phyloP scores from a whole-genome alignment of 1,140 invertebrate species.

The Sitophilus oryzae region DNA sequence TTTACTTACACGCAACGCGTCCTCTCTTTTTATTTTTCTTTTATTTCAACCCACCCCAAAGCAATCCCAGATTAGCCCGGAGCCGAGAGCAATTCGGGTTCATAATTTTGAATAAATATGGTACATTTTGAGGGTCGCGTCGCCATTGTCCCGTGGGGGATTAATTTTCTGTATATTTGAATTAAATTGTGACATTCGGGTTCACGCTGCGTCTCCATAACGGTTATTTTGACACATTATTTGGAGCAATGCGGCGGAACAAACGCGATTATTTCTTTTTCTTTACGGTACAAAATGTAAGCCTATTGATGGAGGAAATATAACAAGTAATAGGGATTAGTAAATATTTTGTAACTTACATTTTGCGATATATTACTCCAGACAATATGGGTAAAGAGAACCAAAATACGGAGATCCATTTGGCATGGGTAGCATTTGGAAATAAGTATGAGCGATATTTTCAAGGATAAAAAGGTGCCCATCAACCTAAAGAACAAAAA shows the following conservation, averaged over 20 bases:
- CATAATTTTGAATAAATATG: constrained; percentile 4
- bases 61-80: neutral
- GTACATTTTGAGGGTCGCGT: neutral
- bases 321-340: too few relatives aligned
- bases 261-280: neutral
- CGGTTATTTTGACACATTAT: constrained; percentile 5
- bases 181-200: constrained; percentile 7
- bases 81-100: neutral
- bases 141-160: neutral
- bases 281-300: too few relatives aligned
- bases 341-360: too few relatives aligned
- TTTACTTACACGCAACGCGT: neutral
- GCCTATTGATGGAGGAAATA: too few relatives aligned
- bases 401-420: too few relatives aligned
- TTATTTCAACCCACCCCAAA: neutral
- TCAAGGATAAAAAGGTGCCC: too few relatives aligned
- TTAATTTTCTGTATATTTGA: constrained; percentile 9
- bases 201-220: neutral
- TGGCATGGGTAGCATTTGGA: too few relatives aligned
- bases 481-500: too few relatives aligned
- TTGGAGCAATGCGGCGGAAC: neutral
- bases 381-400: too few relatives aligned
- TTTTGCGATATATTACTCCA: too few relatives aligned
- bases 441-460: too few relatives aligned
- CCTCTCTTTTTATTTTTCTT: neutral